Base-by-base conservation (phyloP, 2,113 vertebrate genomes). In the Microcebus murinus region DNA sequence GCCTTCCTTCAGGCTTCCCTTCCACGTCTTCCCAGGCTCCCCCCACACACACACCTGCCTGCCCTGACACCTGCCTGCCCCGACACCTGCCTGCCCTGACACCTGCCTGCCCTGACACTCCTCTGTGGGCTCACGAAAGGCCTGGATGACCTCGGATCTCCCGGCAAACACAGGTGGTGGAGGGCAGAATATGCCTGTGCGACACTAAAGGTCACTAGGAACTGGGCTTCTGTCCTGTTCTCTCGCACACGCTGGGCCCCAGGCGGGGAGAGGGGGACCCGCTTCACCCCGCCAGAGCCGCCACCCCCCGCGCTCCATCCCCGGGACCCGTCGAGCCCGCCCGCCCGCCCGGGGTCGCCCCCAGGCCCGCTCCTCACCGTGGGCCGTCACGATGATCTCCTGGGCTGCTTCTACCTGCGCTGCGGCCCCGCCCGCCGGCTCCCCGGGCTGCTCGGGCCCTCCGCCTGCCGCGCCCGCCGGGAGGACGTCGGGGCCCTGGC, bases 351-450 rank as follows among this genome's bases (percentile, higher is more conserved):
- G 42, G 42, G 42, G 5, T 42, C 42, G 50, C 50, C 50, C 50
- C 50, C 50, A 12, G 50, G 50, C 11, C 12, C 17, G 17, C 18
- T 55, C 18, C 55, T 55, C 55, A 55, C 52, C 52, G 4, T 15
- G 52, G 52, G 4, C 15, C 15, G 1, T 55, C 23, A 10, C 13
- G 50, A 50, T 50, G 13, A 50, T 14, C 57, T 6, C 57, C 1
- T 6, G 20, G 0, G 57, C 12, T 50, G 2, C 12, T 14, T 50
- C 23, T 9, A 21, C 21, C 57, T 23, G 21, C 57, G 23, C 39
- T 18, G 31, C 42, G 1, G 36, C 29, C 2, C 0, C 0, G 1
- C 36, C 45, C 4, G 0, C 1, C 36, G 80, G n/a, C 11, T 80
- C 80, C 31, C 39, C n/a, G 12, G 50, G 48, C 48, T 13, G 48